Percentiles rank a stretch among this genome's conserved stretches.
Conservation (phyloP, 1,140 invertebrate species). For the Melitaea cinxia region DNA sequence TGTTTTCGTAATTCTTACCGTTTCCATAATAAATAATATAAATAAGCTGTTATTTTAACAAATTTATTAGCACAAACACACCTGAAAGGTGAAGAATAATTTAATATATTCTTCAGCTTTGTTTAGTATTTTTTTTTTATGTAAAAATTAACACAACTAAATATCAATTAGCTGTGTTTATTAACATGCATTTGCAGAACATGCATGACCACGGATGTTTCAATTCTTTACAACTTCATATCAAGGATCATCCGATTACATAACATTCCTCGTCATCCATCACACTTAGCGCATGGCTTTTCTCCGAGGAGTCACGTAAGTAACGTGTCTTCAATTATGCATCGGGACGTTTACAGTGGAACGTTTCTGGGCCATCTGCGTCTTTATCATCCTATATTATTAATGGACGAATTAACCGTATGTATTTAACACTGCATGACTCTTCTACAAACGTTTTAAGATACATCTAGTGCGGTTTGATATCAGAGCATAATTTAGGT, state of each 20-base stretch:
- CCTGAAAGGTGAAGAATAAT: too few species aligned
- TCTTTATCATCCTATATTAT: slow-evolving; percentile 72
- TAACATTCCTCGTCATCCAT: slow-evolving; percentile 46
- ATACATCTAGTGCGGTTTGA: not conserved
- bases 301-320: slow-evolving; percentile 58
- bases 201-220: too few species aligned
- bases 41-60: too few species aligned
- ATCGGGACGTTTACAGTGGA: slow-evolving; percentile 66
- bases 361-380: slow-evolving; percentile 61
- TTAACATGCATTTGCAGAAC: too few species aligned
- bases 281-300: slow-evolving; percentile 49
- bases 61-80: too few species aligned
- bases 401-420: slow-evolving; percentile 49
- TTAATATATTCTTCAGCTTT: too few species aligned
- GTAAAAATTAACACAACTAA: too few species aligned
- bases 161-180: too few species aligned
- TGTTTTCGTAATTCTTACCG: too few species aligned
- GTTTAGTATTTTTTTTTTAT: too few species aligned
- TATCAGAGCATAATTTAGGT: too few species aligned
- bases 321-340: slow-evolving; percentile 73
- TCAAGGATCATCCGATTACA: not conserved
- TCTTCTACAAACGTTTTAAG: not conserved
- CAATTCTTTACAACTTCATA: not conserved
- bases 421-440: not conserved
- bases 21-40: too few species aligned